Evolutionary conservation across 2,113 vertebrate genomes (phyloP).

Genomic region (Gnathonemus echidnorhynchus): DNA sequence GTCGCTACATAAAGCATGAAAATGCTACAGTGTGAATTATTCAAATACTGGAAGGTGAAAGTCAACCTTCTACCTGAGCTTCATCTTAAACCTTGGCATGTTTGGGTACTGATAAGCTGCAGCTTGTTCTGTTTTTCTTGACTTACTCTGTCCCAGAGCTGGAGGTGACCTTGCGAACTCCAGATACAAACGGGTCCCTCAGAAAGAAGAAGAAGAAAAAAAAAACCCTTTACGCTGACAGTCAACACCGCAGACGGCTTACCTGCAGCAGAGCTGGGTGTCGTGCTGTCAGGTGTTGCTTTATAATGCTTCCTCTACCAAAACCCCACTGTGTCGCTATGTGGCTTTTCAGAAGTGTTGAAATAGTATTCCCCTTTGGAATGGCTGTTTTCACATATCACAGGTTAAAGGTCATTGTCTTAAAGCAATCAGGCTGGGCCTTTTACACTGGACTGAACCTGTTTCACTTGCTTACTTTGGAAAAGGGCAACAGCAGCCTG

Average conservation of each 20-base stretch:
- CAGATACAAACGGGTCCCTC: not conserved
- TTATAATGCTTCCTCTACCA: not conserved
- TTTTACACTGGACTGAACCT: slow-evolving; percentile 35
- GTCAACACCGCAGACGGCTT: not conserved
- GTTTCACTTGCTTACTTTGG: slow-evolving; percentile 41
- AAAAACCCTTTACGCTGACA: not conserved
- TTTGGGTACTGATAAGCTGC: slow-evolving; percentile 17
- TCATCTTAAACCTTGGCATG: not conserved
- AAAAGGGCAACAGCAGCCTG: not conserved
- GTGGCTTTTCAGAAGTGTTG: not conserved
- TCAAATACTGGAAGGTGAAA: not conserved
- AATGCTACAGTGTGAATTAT: not conserved
- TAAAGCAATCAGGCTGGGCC: slow-evolving; percentile 43
- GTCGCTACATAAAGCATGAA: not conserved
- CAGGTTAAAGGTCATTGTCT: slow-evolving; percentile 34
- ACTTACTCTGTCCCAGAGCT: slow-evolving; percentile 9
- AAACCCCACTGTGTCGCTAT: not conserved
- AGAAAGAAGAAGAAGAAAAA: not conserved
- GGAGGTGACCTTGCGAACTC: slow-evolving; percentile 21
- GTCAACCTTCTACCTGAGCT: not conserved
- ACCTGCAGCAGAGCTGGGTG: not conserved
- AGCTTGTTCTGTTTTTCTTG: slow-evolving; percentile 12
- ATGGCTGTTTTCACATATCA: slow-evolving; percentile 20
- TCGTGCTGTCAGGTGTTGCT: not conserved
- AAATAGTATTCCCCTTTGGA: slow-evolving; percentile 2